Evolutionary conservation across 1,140 invertebrate species (phyloP).

Genomic region (Pseudomyrmex sp.): DNA sequence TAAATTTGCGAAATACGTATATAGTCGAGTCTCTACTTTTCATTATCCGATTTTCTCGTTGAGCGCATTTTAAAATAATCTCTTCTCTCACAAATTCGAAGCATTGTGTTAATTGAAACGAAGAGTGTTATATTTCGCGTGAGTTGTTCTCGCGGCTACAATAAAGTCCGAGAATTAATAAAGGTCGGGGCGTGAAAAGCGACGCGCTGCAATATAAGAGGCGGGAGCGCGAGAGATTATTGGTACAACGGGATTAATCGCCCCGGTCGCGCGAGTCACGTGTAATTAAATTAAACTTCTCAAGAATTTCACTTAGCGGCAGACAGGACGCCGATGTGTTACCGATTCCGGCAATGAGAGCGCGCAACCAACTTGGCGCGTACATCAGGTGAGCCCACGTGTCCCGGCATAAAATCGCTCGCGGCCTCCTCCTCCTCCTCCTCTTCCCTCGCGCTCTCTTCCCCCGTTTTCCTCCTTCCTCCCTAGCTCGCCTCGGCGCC

Average conservation of each 20-base stretch:
- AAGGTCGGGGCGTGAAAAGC: background rate
- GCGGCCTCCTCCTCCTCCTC: background rate
- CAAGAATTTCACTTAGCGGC: conserved; percentile 79
- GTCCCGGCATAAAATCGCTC: conserved; percentile 58
- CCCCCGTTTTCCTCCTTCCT: background rate
- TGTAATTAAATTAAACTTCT: conserved; percentile 80
- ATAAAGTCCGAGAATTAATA: too few species aligned
- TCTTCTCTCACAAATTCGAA: too few species aligned
- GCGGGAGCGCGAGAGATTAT: conserved; percentile 60
- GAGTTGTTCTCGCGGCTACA: too few species aligned
- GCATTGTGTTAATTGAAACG: too few species aligned
- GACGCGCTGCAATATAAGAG: background rate
- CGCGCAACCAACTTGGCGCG: conserved; percentile 66
- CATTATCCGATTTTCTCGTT: background rate
- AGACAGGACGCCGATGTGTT: conserved; percentile 75
- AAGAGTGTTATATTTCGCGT: too few species aligned
- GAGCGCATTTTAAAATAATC: background rate
- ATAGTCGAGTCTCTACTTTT: background rate
- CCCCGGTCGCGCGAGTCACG: conserved; percentile 57
- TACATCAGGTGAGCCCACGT: conserved; percentile 66
- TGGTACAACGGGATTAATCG: conserved; percentile 75
- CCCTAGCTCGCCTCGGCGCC: too few species aligned
- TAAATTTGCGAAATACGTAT: background rate
- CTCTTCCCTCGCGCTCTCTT: background rate
- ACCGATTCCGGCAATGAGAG: conserved; percentile 70